Conservation (phyloP, 92 coral and sea anemone genomes). For the Desmophyllum pertusum region DNA sequence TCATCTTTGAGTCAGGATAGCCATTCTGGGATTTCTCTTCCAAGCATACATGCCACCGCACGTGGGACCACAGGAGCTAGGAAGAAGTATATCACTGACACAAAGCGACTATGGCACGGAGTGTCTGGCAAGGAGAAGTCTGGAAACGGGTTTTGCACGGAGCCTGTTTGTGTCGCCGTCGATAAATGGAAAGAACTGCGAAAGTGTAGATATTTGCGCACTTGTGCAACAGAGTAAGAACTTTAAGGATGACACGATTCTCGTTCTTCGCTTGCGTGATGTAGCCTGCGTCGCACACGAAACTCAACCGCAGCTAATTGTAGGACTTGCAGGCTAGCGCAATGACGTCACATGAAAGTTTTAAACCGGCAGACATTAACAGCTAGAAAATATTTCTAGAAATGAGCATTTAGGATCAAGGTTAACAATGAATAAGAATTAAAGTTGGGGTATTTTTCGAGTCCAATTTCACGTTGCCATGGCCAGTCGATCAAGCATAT, state of each 20-base stretch:
- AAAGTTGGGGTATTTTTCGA: neutral
- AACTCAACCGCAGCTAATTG: too few relatives aligned
- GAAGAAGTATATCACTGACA: neutral
- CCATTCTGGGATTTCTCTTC: constrained; percentile 6
- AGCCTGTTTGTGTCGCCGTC: neutral
- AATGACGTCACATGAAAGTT: neutral
- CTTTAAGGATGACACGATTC: neutral
- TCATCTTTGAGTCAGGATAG: neutral
- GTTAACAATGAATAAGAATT: neutral
- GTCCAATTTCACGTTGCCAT: neutral
- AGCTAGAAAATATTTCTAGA: too few relatives aligned
- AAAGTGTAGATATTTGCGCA: constrained; percentile 34
- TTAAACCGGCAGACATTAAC: too few relatives aligned
- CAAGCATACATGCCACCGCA: neutral
- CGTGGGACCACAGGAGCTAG: neutral
- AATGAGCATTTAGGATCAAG: neutral
- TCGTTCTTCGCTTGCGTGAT: neutral
- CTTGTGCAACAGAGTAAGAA: neutral
- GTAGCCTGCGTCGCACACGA: too few relatives aligned
- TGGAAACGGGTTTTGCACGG: neutral
- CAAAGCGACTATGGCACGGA: neutral
- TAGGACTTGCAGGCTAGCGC: too few relatives aligned
- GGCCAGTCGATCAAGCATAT: neutral
- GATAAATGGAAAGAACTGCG: constrained; percentile 18
- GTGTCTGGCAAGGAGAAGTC: neutral